Conservation (phyloP, 2,797 vertebrate genomes). For the Podarcis lilfordi region DNA sequence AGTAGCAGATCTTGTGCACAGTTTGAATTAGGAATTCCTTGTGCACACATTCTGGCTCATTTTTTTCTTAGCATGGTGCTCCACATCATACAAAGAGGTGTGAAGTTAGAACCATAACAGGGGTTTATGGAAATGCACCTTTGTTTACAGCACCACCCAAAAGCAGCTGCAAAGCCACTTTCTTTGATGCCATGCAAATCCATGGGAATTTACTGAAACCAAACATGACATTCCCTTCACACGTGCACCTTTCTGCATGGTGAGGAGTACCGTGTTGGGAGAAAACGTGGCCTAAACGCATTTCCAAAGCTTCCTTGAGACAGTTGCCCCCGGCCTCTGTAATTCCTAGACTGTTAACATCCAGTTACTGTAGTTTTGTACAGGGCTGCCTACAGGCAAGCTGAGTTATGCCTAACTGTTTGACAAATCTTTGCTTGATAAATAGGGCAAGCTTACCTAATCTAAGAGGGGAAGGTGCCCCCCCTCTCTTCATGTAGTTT, state of each 20-base stretch:
- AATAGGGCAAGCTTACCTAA: constrained; percentile 41
- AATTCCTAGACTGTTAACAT: background rate
- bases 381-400: constrained; percentile 7
- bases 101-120: background rate
- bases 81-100: background rate
- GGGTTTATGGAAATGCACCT: background rate
- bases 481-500: constrained; percentile 45
- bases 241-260: background rate
- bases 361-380: background rate
- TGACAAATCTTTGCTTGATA: constrained; percentile 55
- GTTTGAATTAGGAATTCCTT: background rate
- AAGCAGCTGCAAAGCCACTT: background rate
- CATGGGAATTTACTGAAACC: background rate
- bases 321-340: background rate
- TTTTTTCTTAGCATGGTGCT: background rate
- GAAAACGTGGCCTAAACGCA: background rate
- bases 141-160: background rate
- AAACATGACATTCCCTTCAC: background rate
- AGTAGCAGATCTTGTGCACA: background rate
- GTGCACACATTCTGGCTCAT: background rate
- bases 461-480: constrained; percentile 25
- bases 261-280: background rate
- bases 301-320: background rate
- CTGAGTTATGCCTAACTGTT: constrained; percentile 46
- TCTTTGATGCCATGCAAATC: background rate